Evolutionary conservation across 2,113 vertebrate species (phyloP), one percentile per base, ranked within the genome.

Genomic region (Sporophila hypoxantha): DNA sequence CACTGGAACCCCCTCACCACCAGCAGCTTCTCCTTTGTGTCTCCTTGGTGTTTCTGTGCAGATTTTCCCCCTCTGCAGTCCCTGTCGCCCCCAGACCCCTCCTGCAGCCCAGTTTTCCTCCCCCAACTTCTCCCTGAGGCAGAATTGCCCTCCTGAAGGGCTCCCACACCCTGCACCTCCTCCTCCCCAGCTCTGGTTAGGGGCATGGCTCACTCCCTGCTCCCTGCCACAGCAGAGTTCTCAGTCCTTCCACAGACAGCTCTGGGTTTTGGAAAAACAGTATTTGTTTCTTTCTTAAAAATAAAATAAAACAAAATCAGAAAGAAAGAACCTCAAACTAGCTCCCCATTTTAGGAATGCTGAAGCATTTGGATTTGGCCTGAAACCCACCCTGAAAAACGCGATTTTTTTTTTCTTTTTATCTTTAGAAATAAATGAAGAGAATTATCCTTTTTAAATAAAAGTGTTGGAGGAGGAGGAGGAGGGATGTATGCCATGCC

Each of bases 11-110:
- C 6, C 5, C 61, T 56, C 53, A 3, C 14, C 37, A 20, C 4
- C 27, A 71, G 30, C 29, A 26, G 39, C 29, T 59, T 29, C 53
- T 75, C 21, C 56, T 41, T 27, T 13, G 13, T 4, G 2, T 26
- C 50, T 44, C 49, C 47, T 14, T 8, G 18, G 6, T 7, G 64
- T 34, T 49, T 19, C 69, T 50, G 61, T 18, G 36, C 71, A 14
- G 69, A 4, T 18, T 36, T 18, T 6, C 30, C 23, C 0, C 0
- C 47, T 32, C 19, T 27, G 20, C 0, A 0, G 13, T 18, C 70
- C n/a, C 25, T 59, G n/a, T 49, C 32, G 36, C 21, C 16, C 27
- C 22, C 39, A 20, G 3, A 16, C 67, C 30, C 15, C 34, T 16
- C 76, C 49, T 10, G 30, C 17, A 59, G 6, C 34, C 44, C 26